Conservation (phyloP, 2,888 invertebrate species). For the Coleophora deauratella region DNA sequence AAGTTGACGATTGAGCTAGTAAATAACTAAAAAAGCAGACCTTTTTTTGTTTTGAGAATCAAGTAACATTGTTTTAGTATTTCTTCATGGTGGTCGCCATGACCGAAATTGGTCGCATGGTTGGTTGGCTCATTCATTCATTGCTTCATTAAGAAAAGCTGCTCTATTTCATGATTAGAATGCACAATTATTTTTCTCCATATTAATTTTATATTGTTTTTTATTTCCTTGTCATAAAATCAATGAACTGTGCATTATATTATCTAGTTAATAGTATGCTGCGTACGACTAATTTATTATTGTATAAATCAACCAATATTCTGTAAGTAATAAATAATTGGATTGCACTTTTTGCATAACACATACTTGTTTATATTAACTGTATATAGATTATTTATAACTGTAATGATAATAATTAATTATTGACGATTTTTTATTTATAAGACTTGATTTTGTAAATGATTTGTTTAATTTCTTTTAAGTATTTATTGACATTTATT, state of each 20-base stretch:
- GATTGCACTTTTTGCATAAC: conserved; percentile 67
- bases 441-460: conserved; percentile 20
- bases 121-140: too few relatives aligned
- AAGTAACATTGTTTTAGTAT: not conserved
- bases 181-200: not conserved
- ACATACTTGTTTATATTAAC: conserved; percentile 63
- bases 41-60: not conserved
- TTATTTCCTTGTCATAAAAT: too few relatives aligned
- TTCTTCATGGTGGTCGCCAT: too few relatives aligned
- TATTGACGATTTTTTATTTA: conserved; percentile 27
- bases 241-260: not conserved
- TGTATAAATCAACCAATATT: too few relatives aligned
- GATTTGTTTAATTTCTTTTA: conserved; percentile 14
- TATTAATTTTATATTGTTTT: not conserved
- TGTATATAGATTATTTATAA: conserved; percentile 41
- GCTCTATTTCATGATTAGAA: not conserved
- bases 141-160: not conserved
- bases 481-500: conserved; percentile 12
- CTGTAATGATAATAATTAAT: conserved; percentile 48
- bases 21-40: too few relatives aligned
- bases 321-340: conserved; percentile 23
- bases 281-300: too few relatives aligned
- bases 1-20: too few relatives aligned
- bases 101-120: too few relatives aligned
- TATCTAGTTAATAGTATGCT: too few relatives aligned